Evolutionary conservation across 2,113 vertebrate species (phyloP), one percentile per base, ranked within the genome.

Genomic region (Thomomys bottae): DNA sequence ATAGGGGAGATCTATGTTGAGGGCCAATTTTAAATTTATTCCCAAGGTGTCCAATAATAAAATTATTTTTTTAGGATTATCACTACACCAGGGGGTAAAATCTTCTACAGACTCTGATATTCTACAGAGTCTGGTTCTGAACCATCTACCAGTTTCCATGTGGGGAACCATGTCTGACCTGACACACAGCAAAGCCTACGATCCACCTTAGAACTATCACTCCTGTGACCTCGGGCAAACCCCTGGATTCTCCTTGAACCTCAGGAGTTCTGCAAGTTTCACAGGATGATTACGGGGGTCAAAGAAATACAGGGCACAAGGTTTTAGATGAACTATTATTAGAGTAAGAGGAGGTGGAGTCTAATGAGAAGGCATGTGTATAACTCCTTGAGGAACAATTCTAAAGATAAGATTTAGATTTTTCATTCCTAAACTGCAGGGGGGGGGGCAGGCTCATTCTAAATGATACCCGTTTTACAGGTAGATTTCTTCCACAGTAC

Each of bases 351-450:
- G 36, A 63, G 28, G 28, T 4, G 3, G 21, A 38, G 32, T 42
- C 2, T 34, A 32, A 49, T 3, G 30, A 63, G 68, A 66, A 89
- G 81, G 42, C 45, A 30, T 12, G 12, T 18, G 40, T 36, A 45
- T n/a, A 80, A 82, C 24, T 89, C 40, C 28, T 67, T 30, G n/a
- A 71, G 90, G 78, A 76, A 42, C 20, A 32, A 17, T 66, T 82
- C 84, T 88, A 80, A 85, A 95, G 82, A 12, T 59, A 71, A 67
- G 85, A 15, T 18, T 42, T 45, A 17, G 26, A 28, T 89, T 54
- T 54, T 54, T 75, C 32, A 54, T 76, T 64, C 38, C 23, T 42
- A 42, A 86, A 24, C 21, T 17, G 24, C 5, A 7, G 79, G 15
- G 6, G 75, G 75, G 75, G 23, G 67, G 73, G 63, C 12, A 36